Evolutionary conservation across 92 coral and sea anemone species (phyloP).

Genomic region (Umimayanthus kanabou): DNA sequence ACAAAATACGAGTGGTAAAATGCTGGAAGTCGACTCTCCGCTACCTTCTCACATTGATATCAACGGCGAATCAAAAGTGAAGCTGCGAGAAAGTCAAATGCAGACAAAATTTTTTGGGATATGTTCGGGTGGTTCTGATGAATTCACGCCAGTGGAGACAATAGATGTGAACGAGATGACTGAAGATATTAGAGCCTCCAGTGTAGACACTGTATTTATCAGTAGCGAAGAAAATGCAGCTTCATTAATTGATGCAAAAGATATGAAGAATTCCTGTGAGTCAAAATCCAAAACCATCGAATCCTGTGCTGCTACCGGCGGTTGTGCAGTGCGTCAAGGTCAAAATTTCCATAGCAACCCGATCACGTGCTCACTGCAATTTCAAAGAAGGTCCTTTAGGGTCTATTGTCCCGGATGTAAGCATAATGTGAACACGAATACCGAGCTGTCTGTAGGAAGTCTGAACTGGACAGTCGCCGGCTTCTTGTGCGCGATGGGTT

Average conservation of each 20-base stretch:
- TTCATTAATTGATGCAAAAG: not conserved
- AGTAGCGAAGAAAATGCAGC: not conserved
- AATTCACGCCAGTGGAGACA: not conserved
- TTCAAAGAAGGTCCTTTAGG: not conserved
- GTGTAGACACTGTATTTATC: not conserved
- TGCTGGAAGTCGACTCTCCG: not conserved
- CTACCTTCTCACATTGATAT: not conserved
- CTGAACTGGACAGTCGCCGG: conserved; percentile 14
- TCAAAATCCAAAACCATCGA: not conserved
- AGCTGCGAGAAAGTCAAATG: not conserved
- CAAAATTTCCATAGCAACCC: not conserved
- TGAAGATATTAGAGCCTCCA: not conserved
- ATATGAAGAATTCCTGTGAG: not conserved
- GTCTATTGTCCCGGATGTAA: not conserved
- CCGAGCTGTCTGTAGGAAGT: not conserved
- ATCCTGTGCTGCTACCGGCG: not conserved
- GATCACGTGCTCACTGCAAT: not conserved
- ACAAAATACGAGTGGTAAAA: not conserved
- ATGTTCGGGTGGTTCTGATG: not conserved
- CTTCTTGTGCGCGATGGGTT: conserved; percentile 11
- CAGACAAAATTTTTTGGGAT: not conserved
- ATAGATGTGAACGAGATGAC: not conserved
- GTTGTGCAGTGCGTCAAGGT: not conserved
- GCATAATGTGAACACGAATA: not conserved
- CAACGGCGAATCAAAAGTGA: not conserved